These are phyloP conservation scores for Caenorhabditis elegans DNA, from an alignment of 1,140 invertebrate genomes.

Conservation along the genomic window WBcel235 BX284602.5:14792001-14792500, in stretches of 20 bases:
- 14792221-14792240: slow-evolving; percentile 14
- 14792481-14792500: slow-evolving; percentile 24
- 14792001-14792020: too few species aligned
- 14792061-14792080: not conserved
- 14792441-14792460: slow-evolving; percentile 32
- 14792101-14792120: not conserved
- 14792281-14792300: slow-evolving; percentile 2
- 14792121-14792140: slow-evolving; percentile 3
- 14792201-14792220: not conserved
- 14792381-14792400: slow-evolving; percentile 9
- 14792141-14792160: not conserved
- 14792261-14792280: not conserved
- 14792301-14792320: slow-evolving; percentile 26
- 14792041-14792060: slow-evolving; percentile 16
- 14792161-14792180: not conserved
- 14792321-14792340: slow-evolving; percentile 15
- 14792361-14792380: not conserved
- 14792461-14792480: slow-evolving; percentile 7
- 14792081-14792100: not conserved
- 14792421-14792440: slow-evolving; percentile 34
- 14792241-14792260: slow-evolving; percentile 1
- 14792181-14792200: not conserved
- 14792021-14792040: too few species aligned
- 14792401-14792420: slow-evolving; percentile 1
- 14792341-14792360: not conserved